Conservation (phyloP, 2,888 invertebrate genomes). For the Halictus quadricinctus region DNA sequence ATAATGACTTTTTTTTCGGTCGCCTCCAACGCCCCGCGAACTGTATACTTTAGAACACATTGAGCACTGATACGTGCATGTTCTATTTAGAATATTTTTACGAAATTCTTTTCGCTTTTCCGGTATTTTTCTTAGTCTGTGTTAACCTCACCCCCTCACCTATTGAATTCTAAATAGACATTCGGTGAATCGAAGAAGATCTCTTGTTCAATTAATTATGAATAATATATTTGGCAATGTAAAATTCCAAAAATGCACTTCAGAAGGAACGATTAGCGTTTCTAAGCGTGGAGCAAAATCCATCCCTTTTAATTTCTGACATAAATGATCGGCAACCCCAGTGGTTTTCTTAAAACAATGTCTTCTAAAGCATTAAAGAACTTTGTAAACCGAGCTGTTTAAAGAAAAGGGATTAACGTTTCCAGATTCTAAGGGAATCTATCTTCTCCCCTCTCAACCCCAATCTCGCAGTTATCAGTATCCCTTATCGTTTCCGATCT, state of each 20-base stretch:
- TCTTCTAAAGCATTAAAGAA: not conserved
- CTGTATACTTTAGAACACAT: not conserved
- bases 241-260: not conserved
- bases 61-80: not conserved
- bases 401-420: not conserved
- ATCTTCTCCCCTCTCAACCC: not conserved
- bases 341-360: too few species aligned
- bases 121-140: too few species aligned
- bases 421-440: not conserved
- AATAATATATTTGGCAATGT: too few species aligned
- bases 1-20: slow-evolving; percentile 34
- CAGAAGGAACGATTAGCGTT: not conserved
- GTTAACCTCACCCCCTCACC: not conserved
- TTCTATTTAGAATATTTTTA: not conserved
- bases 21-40: not conserved
- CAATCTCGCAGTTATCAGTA: not conserved
- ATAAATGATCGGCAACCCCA: not conserved
- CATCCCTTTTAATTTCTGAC: not conserved
- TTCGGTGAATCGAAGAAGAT: not conserved
- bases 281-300: not conserved
- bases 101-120: not conserved
- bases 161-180: not conserved
- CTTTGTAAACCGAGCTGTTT: not conserved
- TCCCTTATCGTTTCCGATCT: not conserved
- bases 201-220: too few species aligned